Conservation (phyloP, 2,888 invertebrate species). For the Neocrepidodera transversa region DNA sequence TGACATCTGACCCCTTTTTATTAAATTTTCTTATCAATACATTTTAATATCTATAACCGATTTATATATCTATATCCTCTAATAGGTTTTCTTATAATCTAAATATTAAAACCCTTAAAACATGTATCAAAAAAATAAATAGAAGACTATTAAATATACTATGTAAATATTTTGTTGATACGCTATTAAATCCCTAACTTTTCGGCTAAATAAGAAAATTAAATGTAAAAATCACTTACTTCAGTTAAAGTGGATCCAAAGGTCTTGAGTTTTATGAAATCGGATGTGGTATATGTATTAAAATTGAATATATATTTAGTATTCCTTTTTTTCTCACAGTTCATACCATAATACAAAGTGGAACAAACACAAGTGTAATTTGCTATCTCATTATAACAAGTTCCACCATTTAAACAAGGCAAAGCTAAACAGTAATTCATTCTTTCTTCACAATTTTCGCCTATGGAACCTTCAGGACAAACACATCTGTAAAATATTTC, state of each 20-base stretch:
- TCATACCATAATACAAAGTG: constrained; percentile 60
- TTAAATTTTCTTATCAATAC: too few species aligned
- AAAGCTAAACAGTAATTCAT: constrained; percentile 61
- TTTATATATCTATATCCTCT: too few species aligned
- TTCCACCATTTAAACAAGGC: constrained; percentile 58
- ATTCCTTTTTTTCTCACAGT: constrained; percentile 62
- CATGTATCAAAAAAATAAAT: too few species aligned
- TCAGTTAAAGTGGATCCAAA: constrained; percentile 60
- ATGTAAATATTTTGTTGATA: too few species aligned
- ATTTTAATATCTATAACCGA: too few species aligned
- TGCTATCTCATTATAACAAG: constrained; percentile 54
- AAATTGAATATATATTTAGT: constrained; percentile 67
- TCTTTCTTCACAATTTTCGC: constrained; percentile 60
- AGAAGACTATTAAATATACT: too few species aligned
- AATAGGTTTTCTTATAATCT: too few species aligned
- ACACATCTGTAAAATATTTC: constrained; percentile 60
- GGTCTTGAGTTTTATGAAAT: constrained; percentile 65
- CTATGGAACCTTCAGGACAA: constrained; percentile 65
- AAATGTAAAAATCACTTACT: constrained; percentile 54
- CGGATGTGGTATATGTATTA: constrained; percentile 64
- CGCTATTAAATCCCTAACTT: too few species aligned
- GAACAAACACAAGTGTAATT: constrained; percentile 63
- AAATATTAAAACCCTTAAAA: too few species aligned
- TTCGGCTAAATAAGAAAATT: too few species aligned
- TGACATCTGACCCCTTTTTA: too few species aligned